Evolutionary conservation across 2,113 vertebrate genomes (phyloP).

Genomic region (Hippocampus zosterae): DNA sequence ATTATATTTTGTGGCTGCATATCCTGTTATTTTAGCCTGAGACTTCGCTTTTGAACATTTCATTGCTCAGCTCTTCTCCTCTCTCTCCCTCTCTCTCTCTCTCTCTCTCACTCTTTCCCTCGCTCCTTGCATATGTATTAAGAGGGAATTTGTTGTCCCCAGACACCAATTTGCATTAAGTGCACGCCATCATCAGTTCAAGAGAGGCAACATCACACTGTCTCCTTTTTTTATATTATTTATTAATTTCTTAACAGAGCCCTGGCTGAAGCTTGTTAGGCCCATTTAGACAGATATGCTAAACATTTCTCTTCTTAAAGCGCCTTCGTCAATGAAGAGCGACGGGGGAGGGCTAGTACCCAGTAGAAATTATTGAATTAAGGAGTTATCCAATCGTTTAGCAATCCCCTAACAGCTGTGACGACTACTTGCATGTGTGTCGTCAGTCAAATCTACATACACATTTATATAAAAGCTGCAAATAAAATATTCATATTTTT

Average conservation of each 20-base stretch:
- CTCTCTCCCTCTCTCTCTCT: constrained; percentile 19
- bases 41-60: neutral
- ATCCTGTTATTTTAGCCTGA: constrained; percentile 12
- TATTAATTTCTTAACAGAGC: constrained; percentile 76
- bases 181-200: constrained; percentile 98
- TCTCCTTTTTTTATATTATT: constrained; percentile 67
- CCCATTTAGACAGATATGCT: constrained; percentile 95
- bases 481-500: neutral
- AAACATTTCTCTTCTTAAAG: constrained; percentile 87
- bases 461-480: neutral
- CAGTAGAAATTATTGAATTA: constrained; percentile 80
- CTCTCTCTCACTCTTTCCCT: constrained; percentile 75
- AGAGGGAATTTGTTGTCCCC: constrained; percentile 98
- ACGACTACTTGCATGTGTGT: neutral
- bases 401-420: constrained; percentile 74
- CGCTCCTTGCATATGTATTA: constrained; percentile 92
- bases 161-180: constrained; percentile 99
- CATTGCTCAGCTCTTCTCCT: constrained; percentile 25
- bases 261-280: constrained; percentile 90
- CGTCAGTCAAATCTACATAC: neutral
- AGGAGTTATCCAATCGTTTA: constrained; percentile 84
- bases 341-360: constrained; percentile 48
- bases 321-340: constrained; percentile 82
- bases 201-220: constrained; percentile 97
- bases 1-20: constrained; percentile 17